Conservation (phyloP, 2,888 invertebrate genomes). For the Cylloceria caligata region DNA sequence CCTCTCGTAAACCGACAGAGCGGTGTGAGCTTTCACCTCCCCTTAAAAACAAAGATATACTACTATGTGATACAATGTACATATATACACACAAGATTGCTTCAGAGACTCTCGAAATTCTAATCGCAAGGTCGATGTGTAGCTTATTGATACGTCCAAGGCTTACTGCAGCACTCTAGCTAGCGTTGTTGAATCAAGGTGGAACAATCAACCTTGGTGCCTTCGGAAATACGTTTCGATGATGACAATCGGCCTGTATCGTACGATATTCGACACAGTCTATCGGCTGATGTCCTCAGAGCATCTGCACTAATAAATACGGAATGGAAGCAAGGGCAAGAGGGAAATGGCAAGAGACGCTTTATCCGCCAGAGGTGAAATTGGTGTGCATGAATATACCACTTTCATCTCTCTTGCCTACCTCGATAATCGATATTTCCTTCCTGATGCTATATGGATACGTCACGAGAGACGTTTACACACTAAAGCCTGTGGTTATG, state of each 20-base stretch:
- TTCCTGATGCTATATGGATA: conserved; percentile 48
- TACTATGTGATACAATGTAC: conserved; percentile 13
- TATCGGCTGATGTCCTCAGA: background rate
- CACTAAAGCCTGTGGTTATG: conserved; percentile 20
- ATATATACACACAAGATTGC: conserved; percentile 14
- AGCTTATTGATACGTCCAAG: conserved; percentile 3
- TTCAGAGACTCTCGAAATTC: conserved; percentile 36
- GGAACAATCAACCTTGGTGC: background rate
- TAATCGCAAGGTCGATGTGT: conserved; percentile 29
- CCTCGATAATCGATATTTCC: conserved; percentile 58
- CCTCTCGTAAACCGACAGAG: too few species aligned
- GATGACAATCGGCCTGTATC: background rate
- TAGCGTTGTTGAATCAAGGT: background rate
- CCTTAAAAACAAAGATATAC: background rate
- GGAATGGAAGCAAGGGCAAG: conserved; percentile 12
- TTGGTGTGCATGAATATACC: background rate
- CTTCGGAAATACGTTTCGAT: conserved; percentile 21
- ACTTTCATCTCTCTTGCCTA: conserved; percentile 19
- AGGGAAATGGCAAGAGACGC: background rate
- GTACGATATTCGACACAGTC: background rate
- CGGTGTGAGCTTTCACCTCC: too few species aligned
- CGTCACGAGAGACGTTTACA: conserved; percentile 29
- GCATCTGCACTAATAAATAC: conserved; percentile 9
- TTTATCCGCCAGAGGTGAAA: conserved; percentile 5
- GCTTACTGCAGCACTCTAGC: background rate